phyloP scores from a whole-genome alignment of 2,888 invertebrate genomes.

The Chaitophorus viminalis region DNA sequence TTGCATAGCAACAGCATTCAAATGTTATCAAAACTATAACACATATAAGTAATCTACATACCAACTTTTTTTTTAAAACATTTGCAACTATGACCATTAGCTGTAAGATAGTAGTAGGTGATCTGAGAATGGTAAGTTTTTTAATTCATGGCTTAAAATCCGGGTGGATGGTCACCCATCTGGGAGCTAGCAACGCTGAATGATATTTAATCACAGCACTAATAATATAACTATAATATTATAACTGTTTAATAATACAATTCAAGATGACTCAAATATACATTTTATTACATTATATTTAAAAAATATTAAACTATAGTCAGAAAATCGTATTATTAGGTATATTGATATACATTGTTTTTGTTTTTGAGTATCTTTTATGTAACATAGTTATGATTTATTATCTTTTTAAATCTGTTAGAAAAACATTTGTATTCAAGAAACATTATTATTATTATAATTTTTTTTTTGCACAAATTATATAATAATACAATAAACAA shows the following conservation, averaged over 20 bases:
- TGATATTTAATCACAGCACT: too few species aligned
- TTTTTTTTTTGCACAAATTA: not conserved
- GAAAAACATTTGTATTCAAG: not conserved
- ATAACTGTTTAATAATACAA: not conserved
- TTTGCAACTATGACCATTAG: too few species aligned
- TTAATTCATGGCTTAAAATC: too few species aligned
- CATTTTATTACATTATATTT: not conserved
- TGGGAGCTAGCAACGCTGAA: too few species aligned
- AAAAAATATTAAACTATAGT: not conserved
- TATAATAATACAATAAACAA: not conserved
- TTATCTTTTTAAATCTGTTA: not conserved
- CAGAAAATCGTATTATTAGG: not conserved
- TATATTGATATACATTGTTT: not conserved
- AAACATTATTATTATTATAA: too few species aligned
- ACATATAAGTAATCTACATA: too few species aligned
- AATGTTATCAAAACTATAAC: too few species aligned
- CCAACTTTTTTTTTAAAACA: too few species aligned
- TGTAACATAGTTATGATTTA: not conserved
- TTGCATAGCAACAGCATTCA: too few species aligned
- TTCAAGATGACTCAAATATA: not conserved
- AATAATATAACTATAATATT: not conserved
- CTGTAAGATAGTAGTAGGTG: too few species aligned
- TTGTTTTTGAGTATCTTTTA: not conserved
- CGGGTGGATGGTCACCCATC: too few species aligned
- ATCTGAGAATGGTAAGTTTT: too few species aligned